A percentile compares a stretch with the other conserved stretches of the same genome.
These are phyloP conservation scores for Brienomyrus longianalis DNA, from an alignment of 2,113 vertebrate genomes.

Conservation along the genomic window DNA sequence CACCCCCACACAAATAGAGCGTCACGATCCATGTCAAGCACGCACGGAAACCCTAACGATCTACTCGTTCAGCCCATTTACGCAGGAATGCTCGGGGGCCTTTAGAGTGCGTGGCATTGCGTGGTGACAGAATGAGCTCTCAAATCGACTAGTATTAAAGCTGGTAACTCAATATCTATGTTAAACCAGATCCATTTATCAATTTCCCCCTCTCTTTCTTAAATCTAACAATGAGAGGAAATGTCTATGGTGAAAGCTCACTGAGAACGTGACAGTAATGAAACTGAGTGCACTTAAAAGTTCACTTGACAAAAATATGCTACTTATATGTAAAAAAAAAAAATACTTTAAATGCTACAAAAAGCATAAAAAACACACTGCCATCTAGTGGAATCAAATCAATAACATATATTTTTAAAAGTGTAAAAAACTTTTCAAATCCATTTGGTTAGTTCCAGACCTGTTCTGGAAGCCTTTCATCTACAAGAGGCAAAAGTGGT, in stretches of 20 bases:
- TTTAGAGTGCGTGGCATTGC: not conserved
- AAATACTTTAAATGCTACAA: not conserved
- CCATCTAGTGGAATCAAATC: constrained; percentile 13
- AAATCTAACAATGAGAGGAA: not conserved
- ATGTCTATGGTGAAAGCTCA: not conserved
- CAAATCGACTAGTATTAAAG: not conserved
- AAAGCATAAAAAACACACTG: constrained; percentile 7
- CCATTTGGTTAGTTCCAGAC: not conserved
- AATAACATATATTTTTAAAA: not conserved
- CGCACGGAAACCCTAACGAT: not conserved
- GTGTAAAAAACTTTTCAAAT: not conserved
- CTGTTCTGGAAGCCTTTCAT: not conserved
- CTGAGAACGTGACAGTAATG: not conserved
- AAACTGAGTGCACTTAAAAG: not conserved
- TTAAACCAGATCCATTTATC: not conserved
- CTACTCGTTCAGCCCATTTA: not conserved
- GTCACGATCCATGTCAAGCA: not conserved
- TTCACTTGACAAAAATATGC: not conserved
- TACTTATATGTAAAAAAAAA: not conserved
- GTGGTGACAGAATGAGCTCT: not conserved
- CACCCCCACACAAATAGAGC: not conserved
- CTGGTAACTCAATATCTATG: not conserved
- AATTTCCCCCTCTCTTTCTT: not conserved
- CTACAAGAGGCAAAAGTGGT: not conserved
- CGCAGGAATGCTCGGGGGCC: not conserved